These are phyloP conservation scores for Xestia rhomboidea DNA, from an alignment of 2,888 invertebrate genomes.

Conservation along the genomic window DNA sequence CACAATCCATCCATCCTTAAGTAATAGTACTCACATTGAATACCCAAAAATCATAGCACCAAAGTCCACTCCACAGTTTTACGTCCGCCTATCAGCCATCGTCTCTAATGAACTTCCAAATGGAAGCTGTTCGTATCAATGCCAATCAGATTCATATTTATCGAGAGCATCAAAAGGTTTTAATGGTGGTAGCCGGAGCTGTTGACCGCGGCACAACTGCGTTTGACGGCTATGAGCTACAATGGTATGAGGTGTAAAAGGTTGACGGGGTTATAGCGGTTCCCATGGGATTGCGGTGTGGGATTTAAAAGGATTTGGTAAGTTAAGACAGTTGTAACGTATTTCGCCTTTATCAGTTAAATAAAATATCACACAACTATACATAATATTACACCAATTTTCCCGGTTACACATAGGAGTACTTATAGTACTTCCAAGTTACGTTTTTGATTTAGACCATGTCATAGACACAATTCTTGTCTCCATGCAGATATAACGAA, in stretches of 20 bases:
- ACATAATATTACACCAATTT: too few species aligned
- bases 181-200: constrained; percentile 80
- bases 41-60: not conserved
- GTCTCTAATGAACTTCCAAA: constrained; percentile 88
- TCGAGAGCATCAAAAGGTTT: constrained; percentile 83
- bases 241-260: constrained; percentile 76
- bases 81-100: constrained; percentile 75
- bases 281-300: constrained; percentile 50
- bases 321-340: not conserved
- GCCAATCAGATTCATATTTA: constrained; percentile 88
- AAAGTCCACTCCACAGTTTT: constrained; percentile 67
- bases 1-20: too few species aligned
- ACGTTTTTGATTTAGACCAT: too few species aligned
- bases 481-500: not conserved
- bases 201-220: constrained; percentile 69
- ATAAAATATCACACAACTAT: too few species aligned
- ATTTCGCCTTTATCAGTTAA: not conserved
- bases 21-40: too few species aligned
- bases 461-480: not conserved
- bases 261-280: constrained; percentile 47
- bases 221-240: constrained; percentile 69
- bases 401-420: too few species aligned
- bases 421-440: too few species aligned
- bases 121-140: constrained; percentile 88
- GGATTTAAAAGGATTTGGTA: constrained; percentile 40